Conservation (phyloP, 2,888 invertebrate genomes). For the Luffia ferchaultella region DNA sequence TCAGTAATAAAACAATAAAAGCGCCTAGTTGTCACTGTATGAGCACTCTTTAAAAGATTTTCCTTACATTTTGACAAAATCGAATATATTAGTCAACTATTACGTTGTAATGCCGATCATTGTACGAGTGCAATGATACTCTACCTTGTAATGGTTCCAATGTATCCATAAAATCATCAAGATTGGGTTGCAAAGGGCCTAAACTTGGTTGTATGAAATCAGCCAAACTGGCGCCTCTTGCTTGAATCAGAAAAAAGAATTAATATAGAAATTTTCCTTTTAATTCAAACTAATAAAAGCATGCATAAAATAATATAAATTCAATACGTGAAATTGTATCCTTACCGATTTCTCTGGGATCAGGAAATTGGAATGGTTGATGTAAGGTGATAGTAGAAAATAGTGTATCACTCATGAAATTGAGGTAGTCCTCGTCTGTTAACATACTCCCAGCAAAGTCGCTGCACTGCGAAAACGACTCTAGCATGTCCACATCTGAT, state of each 20-base stretch:
- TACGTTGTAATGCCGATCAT: no score
- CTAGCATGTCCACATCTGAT: constrained; percentile 76
- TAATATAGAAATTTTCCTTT: no score
- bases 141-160: constrained; percentile 85
- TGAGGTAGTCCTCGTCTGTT: constrained; percentile 86
- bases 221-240: constrained; percentile 85
- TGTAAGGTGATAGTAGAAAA: constrained; percentile 85
- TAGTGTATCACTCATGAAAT: constrained; percentile 88
- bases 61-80: no score
- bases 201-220: constrained; percentile 99
- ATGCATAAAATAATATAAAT: not conserved
- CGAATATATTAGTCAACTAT: no score
- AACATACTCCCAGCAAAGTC: constrained; percentile 76
- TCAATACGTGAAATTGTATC: not conserved
- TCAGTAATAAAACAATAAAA: no score
- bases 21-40: no score
- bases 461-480: constrained; percentile 74
- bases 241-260: constrained; percentile 52
- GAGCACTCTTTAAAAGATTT: no score
- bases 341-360: constrained; percentile 93
- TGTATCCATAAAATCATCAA: constrained; percentile 95
- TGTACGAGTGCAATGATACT: no score
- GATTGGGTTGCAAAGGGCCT: constrained; percentile 94
- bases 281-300: not conserved
- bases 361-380: constrained; percentile 95